Conservation (phyloP, 2,888 invertebrate species). For the Sabatieria punctata region DNA sequence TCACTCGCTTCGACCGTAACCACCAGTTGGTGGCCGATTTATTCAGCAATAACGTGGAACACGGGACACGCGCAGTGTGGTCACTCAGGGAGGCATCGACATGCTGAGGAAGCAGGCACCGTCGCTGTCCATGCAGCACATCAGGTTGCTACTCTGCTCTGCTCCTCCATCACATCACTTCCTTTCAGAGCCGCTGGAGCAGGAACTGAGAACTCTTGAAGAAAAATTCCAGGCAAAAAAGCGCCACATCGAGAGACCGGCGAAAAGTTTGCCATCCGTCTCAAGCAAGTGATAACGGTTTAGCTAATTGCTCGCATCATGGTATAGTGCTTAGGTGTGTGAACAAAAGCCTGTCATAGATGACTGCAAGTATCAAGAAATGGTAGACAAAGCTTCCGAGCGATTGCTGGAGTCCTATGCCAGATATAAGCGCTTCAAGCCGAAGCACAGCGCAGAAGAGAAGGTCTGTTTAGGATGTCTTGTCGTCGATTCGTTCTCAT, state of each 20-base stretch:
- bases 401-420: slow-evolving; percentile 21
- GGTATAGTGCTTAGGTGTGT: background rate
- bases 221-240: slow-evolving; percentile 1
- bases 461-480: background rate
- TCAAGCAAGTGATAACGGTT: background rate
- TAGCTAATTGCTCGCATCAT: background rate
- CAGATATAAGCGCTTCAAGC: background rate
- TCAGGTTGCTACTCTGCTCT: too few relatives aligned
- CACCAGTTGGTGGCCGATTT: slow-evolving; percentile 93
- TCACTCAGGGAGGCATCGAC: slow-evolving; percentile 46
- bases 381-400: slow-evolving; percentile 51
- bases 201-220: slow-evolving; percentile 1
- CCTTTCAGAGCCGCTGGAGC: too few relatives aligned
- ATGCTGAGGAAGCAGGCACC: slow-evolving; percentile 35
- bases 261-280: background rate
- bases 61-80: slow-evolving; percentile 91
- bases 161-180: too few relatives aligned
- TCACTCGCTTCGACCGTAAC: slow-evolving; percentile 73
- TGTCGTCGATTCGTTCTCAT: background rate
- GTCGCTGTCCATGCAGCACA: slow-evolving; percentile 34
- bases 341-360: slow-evolving; percentile 49
- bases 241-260: background rate
- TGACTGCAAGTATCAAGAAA: slow-evolving; percentile 73
- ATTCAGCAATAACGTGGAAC: slow-evolving; percentile 85
- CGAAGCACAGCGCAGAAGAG: background rate